Evolutionary conservation across 2,888 invertebrate species (phyloP).

Genomic region (Linyphia triangularis): DNA sequence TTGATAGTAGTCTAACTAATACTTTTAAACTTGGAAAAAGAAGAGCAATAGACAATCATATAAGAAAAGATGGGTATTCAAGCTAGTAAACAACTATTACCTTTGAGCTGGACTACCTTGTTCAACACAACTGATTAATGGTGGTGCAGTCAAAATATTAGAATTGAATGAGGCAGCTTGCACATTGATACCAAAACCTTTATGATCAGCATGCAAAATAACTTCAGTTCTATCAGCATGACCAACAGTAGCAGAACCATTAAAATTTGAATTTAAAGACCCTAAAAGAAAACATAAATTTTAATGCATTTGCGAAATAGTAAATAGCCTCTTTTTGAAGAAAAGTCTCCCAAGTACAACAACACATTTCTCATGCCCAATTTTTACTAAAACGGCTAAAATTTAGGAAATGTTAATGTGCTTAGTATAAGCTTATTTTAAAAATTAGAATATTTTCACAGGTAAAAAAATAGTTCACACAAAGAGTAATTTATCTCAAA

Average conservation of each 20-base stretch:
- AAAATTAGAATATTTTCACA: too few species aligned
- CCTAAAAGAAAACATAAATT: too few species aligned
- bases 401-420: too few species aligned
- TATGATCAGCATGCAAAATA: constrained; percentile 82
- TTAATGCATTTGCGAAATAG: too few species aligned
- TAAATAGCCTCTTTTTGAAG: too few species aligned
- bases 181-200: constrained; percentile 82
- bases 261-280: constrained; percentile 33
- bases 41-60: neutral
- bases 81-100: constrained; percentile 79
- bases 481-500: too few species aligned
- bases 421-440: too few species aligned
- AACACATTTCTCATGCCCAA: too few species aligned
- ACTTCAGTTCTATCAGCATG: constrained; percentile 83
- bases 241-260: constrained; percentile 80
- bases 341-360: too few species aligned
- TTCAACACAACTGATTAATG: constrained; percentile 82
- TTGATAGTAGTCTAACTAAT: neutral
- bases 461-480: too few species aligned
- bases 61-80: too few species aligned
- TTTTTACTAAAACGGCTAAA: too few species aligned
- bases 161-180: constrained; percentile 79
- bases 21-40: neutral
- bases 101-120: constrained; percentile 83
- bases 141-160: constrained; percentile 79